Base-by-base conservation (phyloP, 2,888 invertebrate species). In the Drosophila cracens region DNA sequence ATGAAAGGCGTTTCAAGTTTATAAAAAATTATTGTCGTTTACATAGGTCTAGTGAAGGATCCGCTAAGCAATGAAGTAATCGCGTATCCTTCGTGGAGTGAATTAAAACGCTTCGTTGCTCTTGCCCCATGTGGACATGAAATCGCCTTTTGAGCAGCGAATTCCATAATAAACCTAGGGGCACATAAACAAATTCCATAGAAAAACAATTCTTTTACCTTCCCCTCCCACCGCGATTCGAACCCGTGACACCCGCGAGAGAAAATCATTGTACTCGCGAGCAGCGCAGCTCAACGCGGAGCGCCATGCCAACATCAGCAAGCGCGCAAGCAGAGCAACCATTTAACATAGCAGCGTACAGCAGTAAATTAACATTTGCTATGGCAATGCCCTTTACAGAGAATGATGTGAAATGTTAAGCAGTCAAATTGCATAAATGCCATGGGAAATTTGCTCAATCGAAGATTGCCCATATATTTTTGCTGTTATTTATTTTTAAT, bases 361-460 rank as follows among this genome's bases (percentile, higher is more conserved):
- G 31, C 10, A 52, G 52, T 56, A 11, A 61, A 33, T 18, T 59
- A 58, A 71, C 57, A 61, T 75, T 34, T 10, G 4, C n/a, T 49
- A 16, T 7, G 16, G 29, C 13, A 52, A 34, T 54, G 38, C 18
- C n/a, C 27, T 62, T 62, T 21, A 48, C 69, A 75, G 60, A n/a
- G n/a, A 18, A 29, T 29, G 10, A 29, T 36, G 21, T 38, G 13
- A 10, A 67, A 46, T 52, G 36, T 65, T 33, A 51, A 27, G 16
- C 38, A 31, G n/a, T 21, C 6, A 52, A 38, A 68, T 67, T 53
- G 11, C 48, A 49, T 49, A 54, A 54, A 33, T 34, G 69, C 68
- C 31, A 53, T 70, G 68, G 56, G 70, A 68, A 70, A 68, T 68
- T 54, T 40, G 16, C 70, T 38, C 48, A 69, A 69, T 69, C 56